Percentiles rank a stretch among this genome's conserved stretches.
phyloP scores from a whole-genome alignment of 2,113 vertebrate genomes.

The Ciconia stormi region DNA sequence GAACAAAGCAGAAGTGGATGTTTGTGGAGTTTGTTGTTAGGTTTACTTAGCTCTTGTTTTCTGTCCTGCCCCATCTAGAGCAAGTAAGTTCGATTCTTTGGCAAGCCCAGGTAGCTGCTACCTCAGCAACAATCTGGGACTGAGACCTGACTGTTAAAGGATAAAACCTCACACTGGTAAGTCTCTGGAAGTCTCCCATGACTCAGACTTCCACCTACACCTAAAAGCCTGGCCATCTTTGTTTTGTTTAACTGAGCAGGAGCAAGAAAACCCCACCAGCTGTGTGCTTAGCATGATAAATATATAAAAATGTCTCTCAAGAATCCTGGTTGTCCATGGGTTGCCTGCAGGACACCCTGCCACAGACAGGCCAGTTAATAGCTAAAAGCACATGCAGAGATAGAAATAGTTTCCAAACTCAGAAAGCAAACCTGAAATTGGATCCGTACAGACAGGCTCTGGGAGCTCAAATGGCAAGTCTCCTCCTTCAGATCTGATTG shows the following conservation, averaged over 20 bases:
- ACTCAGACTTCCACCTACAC: background rate
- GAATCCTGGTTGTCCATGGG: background rate
- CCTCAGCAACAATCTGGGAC: background rate
- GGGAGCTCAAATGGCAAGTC: background rate
- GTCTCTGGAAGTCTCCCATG: background rate
- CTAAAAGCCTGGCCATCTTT: slow-evolving; percentile 10
- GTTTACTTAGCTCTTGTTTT: background rate
- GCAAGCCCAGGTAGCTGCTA: background rate
- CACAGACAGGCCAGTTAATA: background rate
- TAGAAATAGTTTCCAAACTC: background rate
- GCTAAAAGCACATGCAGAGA: background rate
- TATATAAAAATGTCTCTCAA: background rate
- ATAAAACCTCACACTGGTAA: background rate
- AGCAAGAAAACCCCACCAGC: background rate
- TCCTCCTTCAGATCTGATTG: background rate
- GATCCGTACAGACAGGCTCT: background rate
- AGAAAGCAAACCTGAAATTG: background rate
- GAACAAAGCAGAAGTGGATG: slow-evolving; percentile 12
- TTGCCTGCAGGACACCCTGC: background rate
- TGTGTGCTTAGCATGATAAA: background rate
- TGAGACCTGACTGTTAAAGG: background rate
- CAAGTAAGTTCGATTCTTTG: background rate
- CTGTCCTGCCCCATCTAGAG: background rate
- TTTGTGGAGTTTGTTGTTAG: background rate
- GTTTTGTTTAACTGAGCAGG: background rate